phyloP scores from a whole-genome alignment of 2,797 vertebrate species.

The Clamator glandarius region DNA sequence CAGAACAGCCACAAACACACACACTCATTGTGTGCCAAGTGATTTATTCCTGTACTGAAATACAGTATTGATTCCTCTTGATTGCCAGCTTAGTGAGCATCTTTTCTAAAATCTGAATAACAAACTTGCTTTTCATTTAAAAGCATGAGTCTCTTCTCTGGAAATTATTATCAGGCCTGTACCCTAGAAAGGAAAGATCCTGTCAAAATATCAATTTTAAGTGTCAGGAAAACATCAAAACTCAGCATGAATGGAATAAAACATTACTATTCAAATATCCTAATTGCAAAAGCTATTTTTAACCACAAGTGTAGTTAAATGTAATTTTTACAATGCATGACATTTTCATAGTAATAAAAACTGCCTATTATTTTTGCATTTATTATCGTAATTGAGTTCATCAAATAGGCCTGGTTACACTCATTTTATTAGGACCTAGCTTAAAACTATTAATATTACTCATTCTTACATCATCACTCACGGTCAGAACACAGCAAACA shows the following conservation, averaged over 20 bases:
- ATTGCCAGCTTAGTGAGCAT: neutral
- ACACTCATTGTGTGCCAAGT: neutral
- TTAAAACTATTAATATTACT: neutral
- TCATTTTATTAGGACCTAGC: neutral
- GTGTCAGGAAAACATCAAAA: neutral
- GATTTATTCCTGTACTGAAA: neutral
- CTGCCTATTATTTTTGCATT: neutral
- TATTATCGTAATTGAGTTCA: slow-evolving; percentile 21
- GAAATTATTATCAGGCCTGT: neutral
- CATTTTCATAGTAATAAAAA: neutral
- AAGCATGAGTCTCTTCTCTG: neutral
- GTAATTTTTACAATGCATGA: slow-evolving; percentile 4
- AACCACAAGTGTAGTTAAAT: neutral
- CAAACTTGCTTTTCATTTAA: neutral
- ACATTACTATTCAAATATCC: neutral
- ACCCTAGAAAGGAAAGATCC: neutral
- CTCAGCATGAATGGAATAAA: neutral
- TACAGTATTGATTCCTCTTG: neutral
- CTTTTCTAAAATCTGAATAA: neutral
- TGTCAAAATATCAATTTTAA: neutral
- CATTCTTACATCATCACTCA: neutral
- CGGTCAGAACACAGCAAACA: neutral
- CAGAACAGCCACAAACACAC: neutral
- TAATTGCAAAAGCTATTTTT: slow-evolving; percentile 23
- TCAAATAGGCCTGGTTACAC: neutral